Evolutionary conservation across 2,797 vertebrate species (phyloP), one percentile per base, ranked within the genome.

Genomic region (Taeniopygia guttata): DNA sequence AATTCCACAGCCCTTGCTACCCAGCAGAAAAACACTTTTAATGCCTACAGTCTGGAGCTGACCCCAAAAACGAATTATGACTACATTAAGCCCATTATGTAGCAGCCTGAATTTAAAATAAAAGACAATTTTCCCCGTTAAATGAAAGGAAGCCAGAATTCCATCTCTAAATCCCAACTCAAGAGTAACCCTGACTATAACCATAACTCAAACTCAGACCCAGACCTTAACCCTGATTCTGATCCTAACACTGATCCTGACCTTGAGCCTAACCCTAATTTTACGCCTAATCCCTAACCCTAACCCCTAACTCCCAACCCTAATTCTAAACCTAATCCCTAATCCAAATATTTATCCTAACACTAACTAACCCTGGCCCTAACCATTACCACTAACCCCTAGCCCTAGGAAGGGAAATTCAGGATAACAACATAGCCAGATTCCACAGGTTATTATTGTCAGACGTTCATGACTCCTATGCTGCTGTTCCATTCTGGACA

Each of bases 61-160:
- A 73, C 5, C 30, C 11, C 20, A 51, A 10, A 30, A 4, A 7
- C 3, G 4, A 58, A 63, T 26, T 18, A 63, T 1, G 5, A 66
- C 38, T 6, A 5, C 16, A 48, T 26, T 62, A 78, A 62, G 2
- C 13, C 23, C 9, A 27, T n/a, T 52, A 36, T 27, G 49, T 30
- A 82, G 7, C 10, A 29, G 25, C 4, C 5, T 43, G 8, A 49
- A 22, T 52, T 27, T 32, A 27, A 77, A 56, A 48, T 2, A 46
- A 42, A 16, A 7, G 0, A 10, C 10, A 60, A 10, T 30, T 60
- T 63, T 32, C 3, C 8, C 1, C 4, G 4, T 16, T 10, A 49
- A 45, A 18, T 10, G 14, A 55, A 55, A 55, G 19, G 9, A 75
- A 36, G 7, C 2, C 6, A 43, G 43, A 66, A 36, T 30, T 5